Percentiles rank a stretch among this genome's conserved stretches.
These are phyloP conservation scores for Petrocephalus sullivani DNA, from an alignment of 2,797 vertebrate genomes.

Conservation along the genomic window DNA sequence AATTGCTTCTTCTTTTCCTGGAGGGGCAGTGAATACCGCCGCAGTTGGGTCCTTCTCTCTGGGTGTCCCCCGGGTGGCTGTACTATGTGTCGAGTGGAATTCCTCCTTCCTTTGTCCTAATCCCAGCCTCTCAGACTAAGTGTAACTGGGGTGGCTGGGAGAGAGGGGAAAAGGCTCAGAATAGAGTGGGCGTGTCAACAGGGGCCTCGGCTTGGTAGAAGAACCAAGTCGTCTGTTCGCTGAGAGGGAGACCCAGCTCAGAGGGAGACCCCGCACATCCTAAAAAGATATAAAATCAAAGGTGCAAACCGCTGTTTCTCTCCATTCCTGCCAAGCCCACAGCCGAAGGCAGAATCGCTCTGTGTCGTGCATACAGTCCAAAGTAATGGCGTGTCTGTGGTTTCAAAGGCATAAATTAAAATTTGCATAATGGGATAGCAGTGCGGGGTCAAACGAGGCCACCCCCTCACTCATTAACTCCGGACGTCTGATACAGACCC, in stretches of 20 bases:
- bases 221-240: background rate
- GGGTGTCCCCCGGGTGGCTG: background rate
- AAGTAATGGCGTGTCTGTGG: background rate
- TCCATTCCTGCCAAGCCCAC: background rate
- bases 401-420: background rate
- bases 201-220: background rate
- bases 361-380: background rate
- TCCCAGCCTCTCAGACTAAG: constrained; percentile 21
- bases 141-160: background rate
- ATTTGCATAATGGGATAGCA: background rate
- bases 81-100: constrained; percentile 23
- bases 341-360: background rate
- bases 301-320: background rate
- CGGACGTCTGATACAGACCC: constrained; percentile 27
- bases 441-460: background rate
- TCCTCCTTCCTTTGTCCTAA: constrained; percentile 50
- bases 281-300: background rate
- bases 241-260: background rate
- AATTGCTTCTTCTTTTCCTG: constrained; percentile 3
- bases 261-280: background rate
- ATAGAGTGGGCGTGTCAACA: background rate
- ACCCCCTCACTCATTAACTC: background rate
- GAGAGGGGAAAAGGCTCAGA: background rate
- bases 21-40: constrained; percentile 12
- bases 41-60: background rate